Conservation (phyloP, 2,113 vertebrate species). For the Cygnus atratus region DNA sequence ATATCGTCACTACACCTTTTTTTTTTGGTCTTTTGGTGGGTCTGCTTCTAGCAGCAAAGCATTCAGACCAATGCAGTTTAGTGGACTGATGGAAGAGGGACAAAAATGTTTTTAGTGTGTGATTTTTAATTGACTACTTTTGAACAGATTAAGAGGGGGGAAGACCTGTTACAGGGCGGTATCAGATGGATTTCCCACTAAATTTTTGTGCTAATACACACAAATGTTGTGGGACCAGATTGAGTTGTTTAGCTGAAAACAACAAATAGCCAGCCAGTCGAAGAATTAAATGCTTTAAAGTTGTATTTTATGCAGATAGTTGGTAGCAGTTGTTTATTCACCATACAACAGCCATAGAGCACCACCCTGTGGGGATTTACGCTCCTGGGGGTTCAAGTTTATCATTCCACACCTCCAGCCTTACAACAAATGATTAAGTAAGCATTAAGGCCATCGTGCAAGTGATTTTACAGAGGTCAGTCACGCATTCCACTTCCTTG, state of each 20-base stretch:
- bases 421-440: neutral
- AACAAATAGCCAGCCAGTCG: neutral
- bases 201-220: neutral
- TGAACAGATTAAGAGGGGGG: neutral
- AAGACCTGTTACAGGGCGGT: neutral
- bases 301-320: neutral
- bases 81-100: neutral
- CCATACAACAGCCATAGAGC: neutral
- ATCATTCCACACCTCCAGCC: neutral
- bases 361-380: slow-evolving; percentile 24
- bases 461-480: neutral
- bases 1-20: neutral
- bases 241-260: neutral
- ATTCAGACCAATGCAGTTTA: neutral
- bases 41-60: neutral
- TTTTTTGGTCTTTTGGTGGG: neutral
- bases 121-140: neutral
- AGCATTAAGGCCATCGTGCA: neutral
- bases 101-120: neutral
- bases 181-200: neutral
- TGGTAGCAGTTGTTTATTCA: neutral
- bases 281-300: neutral
- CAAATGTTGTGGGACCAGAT: neutral
- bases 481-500: neutral
- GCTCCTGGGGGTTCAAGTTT: neutral